Evolutionary conservation across 2,113 vertebrate species (phyloP).

Genomic region (Microcebus lehilahytsara): DNA sequence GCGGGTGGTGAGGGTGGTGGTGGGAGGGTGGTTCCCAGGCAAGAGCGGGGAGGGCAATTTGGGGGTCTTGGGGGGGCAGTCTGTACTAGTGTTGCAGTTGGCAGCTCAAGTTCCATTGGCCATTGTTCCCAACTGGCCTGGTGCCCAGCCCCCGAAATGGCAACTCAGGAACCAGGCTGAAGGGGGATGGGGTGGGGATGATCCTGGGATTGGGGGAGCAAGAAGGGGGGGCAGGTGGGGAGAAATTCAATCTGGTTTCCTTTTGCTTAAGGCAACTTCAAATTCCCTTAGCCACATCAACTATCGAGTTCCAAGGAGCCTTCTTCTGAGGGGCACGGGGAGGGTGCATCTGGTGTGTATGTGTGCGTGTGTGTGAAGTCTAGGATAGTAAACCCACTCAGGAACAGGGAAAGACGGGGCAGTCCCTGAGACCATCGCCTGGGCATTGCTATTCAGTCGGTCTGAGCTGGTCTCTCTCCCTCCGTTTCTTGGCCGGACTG

Average conservation of each 20-base stretch:
- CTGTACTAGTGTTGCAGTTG: slow-evolving; percentile 71
- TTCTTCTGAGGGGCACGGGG: background rate
- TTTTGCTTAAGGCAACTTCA: slow-evolving; percentile 15
- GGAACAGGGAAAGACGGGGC: background rate
- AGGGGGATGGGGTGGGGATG: slow-evolving; percentile 32
- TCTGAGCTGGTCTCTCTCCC: slow-evolving; percentile 23
- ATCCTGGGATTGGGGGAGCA: background rate
- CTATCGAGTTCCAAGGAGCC: background rate
- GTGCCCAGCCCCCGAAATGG: slow-evolving; percentile 68
- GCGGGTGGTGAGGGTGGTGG: slow-evolving; percentile 30
- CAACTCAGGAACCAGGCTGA: slow-evolving; percentile 47
- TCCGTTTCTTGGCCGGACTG: slow-evolving; percentile 24
- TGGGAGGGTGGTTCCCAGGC: slow-evolving; percentile 69
- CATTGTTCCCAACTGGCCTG: slow-evolving; percentile 72
- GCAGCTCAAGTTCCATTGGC: slow-evolving; percentile 75
- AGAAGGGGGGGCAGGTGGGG: slow-evolving; percentile 1
- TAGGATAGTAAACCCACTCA: background rate
- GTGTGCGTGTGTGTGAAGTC: background rate
- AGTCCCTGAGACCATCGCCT: background rate
- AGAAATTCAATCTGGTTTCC: slow-evolving; percentile 19
- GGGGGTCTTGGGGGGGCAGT: slow-evolving; percentile 51
- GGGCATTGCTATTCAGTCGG: background rate
- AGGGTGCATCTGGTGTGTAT: background rate
- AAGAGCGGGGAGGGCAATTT: slow-evolving; percentile 30
- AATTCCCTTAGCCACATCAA: background rate